Conservation (phyloP, 2,888 invertebrate genomes). For the Colostygia pectinataria region DNA sequence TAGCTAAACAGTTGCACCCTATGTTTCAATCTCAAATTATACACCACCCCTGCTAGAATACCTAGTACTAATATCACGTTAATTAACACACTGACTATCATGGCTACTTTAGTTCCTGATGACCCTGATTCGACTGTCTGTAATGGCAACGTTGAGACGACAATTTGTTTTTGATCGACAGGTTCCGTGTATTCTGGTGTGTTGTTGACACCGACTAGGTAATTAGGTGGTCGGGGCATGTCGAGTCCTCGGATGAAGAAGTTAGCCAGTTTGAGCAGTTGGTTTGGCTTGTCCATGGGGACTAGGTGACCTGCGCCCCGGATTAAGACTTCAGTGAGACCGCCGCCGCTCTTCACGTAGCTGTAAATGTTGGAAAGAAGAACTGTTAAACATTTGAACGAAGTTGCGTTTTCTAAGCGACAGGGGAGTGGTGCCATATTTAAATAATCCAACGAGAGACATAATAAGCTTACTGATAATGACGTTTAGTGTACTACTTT, state of each 20-base stretch:
- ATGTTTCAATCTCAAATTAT: constrained; percentile 49
- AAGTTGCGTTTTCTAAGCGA: no score
- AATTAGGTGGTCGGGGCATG: constrained; percentile 44
- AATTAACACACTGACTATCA: constrained; percentile 55
- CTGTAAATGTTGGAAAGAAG: constrained; percentile 47
- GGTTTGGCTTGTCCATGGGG: constrained; percentile 82
- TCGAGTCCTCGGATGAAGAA: constrained; percentile 53
- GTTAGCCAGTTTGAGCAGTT: constrained; percentile 57
- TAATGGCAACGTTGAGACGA: background rate
- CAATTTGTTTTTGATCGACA: background rate
- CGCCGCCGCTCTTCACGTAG: constrained; percentile 80
- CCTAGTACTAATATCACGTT: constrained; percentile 53
- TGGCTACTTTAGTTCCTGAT: constrained; percentile 37
- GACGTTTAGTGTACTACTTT: no score
- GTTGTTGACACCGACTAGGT: constrained; percentile 30
- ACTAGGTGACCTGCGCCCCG: constrained; percentile 85
- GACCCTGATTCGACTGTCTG: background rate
- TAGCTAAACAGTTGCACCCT: constrained; percentile 50
- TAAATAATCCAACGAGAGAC: no score
- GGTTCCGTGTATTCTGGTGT: constrained; percentile 34
- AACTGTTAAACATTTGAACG: background rate
- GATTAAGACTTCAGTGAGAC: constrained; percentile 82
- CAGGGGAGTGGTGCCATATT: no score
- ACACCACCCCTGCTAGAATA: constrained; percentile 44
- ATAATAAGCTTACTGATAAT: no score